Percentiles rank a stretch among this genome's conserved stretches.
Conservation (phyloP, 2,113 vertebrate genomes). For the Dipodomys stephensi region DNA sequence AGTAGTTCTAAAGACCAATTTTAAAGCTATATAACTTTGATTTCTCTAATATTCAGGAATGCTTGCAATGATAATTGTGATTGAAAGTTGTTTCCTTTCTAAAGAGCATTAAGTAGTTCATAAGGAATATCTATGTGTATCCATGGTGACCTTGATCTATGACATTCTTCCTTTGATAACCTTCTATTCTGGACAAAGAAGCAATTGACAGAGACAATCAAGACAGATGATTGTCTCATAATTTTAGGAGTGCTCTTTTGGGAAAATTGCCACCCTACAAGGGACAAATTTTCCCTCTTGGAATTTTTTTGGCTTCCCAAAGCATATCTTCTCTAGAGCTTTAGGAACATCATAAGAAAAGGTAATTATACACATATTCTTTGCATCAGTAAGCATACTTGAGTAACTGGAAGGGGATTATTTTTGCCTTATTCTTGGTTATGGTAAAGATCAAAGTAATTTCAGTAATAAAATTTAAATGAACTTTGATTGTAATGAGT, state of each 20-base stretch:
- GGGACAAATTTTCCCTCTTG: not conserved
- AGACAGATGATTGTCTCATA: slow-evolving; percentile 11
- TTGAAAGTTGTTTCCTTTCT: slow-evolving; percentile 47
- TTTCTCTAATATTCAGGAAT: not conserved
- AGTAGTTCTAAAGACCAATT: not conserved
- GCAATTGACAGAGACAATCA: slow-evolving; percentile 39
- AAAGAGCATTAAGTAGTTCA: not conserved
- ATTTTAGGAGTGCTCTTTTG: not conserved
- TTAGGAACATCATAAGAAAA: not conserved
- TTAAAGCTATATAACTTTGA: not conserved
- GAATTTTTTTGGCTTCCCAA: slow-evolving; percentile 15
- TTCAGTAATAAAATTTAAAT: slow-evolving; percentile 76
- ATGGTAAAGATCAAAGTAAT: slow-evolving; percentile 69
- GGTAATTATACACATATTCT: not conserved
- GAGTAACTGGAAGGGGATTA: slow-evolving; percentile 66
- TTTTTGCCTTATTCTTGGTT: slow-evolving; percentile 67
- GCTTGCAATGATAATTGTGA: slow-evolving; percentile 31
- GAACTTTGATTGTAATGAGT: slow-evolving; percentile 66
- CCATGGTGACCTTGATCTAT: slow-evolving; percentile 26
- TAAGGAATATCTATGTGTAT: slow-evolving; percentile 39
- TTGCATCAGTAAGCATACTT: slow-evolving; percentile 70
- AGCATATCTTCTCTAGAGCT: slow-evolving; percentile 19
- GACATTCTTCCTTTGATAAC: slow-evolving; percentile 59
- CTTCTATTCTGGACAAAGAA: slow-evolving; percentile 59
- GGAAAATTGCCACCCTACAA: not conserved